These are phyloP conservation scores for Apis cerana DNA, from an alignment of 1,140 invertebrate genomes.

Conservation along the genomic window DNA sequence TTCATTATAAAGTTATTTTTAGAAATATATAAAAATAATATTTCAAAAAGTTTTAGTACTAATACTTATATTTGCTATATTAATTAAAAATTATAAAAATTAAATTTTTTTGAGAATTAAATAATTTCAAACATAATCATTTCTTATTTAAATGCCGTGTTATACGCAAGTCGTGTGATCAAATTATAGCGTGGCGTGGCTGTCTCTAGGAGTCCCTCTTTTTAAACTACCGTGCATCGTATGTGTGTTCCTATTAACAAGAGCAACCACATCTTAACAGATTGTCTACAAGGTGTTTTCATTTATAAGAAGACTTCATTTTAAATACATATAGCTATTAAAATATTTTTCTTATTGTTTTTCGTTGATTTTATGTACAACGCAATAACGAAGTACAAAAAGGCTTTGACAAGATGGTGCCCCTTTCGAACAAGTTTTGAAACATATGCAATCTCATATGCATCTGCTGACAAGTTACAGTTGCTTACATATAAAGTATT, in stretches of 20 bases:
- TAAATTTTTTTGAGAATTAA: background rate
- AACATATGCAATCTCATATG: slow-evolving; percentile 39
- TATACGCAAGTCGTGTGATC: slow-evolving; percentile 34
- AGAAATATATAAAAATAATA: background rate
- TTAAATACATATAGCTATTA: background rate
- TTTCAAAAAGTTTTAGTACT: background rate
- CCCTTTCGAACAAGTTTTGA: slow-evolving; percentile 39
- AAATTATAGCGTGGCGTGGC: slow-evolving; percentile 47
- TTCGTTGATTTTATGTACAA: background rate
- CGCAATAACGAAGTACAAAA: slow-evolving; percentile 42
- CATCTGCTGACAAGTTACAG: slow-evolving; percentile 21
- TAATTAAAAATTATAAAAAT: no score
- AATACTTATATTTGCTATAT: background rate
- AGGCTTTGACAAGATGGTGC: slow-evolving; percentile 41
- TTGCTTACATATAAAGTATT: slow-evolving; percentile 35
- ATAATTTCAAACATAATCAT: background rate
- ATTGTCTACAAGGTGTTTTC: background rate
- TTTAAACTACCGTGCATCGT: slow-evolving; percentile 28
- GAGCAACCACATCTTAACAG: background rate
- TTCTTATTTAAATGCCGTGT: slow-evolving; percentile 18
- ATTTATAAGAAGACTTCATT: background rate
- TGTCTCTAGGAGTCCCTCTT: slow-evolving; percentile 38
- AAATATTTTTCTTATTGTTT: background rate
- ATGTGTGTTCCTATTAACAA: slow-evolving; percentile 6
- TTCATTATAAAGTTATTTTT: background rate